phyloP scores from a whole-genome alignment of 2,888 invertebrate genomes.

The Chalcosyrphus nemorum region DNA sequence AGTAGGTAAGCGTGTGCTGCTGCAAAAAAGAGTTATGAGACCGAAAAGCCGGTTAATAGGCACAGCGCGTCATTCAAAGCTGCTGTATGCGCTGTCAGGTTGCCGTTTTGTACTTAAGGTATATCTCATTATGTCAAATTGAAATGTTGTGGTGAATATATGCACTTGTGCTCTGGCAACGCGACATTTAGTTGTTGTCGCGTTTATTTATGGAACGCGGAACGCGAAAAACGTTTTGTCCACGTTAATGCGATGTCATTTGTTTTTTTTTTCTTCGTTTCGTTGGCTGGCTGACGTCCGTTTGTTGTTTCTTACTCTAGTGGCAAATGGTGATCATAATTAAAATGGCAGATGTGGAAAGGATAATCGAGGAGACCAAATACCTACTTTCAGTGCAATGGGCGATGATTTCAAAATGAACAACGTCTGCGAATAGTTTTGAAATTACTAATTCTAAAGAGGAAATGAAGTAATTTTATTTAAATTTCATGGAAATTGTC shows the following conservation, averaged over 20 bases:
- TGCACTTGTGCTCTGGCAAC: constrained; percentile 73
- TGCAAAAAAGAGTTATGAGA: constrained; percentile 60
- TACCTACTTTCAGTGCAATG: not conserved
- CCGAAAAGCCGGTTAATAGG: constrained; percentile 60
- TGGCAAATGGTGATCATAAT: constrained; percentile 20
- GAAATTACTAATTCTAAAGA: constrained; percentile 8
- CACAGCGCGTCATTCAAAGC: constrained; percentile 42
- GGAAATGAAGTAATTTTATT: constrained; percentile 37
- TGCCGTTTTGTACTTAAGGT: constrained; percentile 68
- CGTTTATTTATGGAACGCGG: constrained; percentile 53
- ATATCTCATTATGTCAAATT: constrained; percentile 82
- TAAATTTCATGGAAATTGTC: not conserved
- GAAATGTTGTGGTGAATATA: constrained; percentile 80
- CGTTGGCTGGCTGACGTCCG: not conserved
- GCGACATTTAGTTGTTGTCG: constrained; percentile 71
- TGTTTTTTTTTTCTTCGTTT: constrained; percentile 22
- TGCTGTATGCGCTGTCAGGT: constrained; percentile 66
- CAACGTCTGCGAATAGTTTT: not conserved
- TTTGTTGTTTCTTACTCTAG: too few relatives aligned
- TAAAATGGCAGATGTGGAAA: constrained; percentile 34
- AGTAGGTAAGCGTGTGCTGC: not conserved
- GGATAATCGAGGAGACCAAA: constrained; percentile 2
- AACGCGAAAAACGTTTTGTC: constrained; percentile 77
- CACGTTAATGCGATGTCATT: constrained; percentile 65
- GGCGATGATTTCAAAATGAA: constrained; percentile 15